Conservation (phyloP, 1,140 invertebrate species). For the Tetramorium parvispinum region DNA sequence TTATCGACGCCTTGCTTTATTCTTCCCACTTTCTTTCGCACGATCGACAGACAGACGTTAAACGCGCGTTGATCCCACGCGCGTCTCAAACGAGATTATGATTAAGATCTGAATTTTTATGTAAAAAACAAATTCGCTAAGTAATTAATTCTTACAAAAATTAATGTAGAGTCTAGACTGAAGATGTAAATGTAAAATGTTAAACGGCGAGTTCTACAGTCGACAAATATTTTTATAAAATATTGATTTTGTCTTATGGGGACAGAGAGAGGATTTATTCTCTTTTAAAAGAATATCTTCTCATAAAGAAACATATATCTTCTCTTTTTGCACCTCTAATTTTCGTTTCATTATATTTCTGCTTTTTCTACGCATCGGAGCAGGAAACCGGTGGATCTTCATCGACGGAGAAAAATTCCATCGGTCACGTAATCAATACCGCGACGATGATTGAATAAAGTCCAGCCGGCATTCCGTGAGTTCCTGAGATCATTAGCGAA, state of each 20-base stretch:
- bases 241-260: not conserved
- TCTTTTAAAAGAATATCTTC: not conserved
- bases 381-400: slow-evolving; percentile 63
- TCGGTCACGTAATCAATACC: slow-evolving; percentile 52
- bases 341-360: not conserved
- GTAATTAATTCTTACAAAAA: not conserved
- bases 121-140: not conserved
- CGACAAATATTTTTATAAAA: not conserved
- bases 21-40: slow-evolving; percentile 21
- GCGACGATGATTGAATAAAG: slow-evolving; percentile 61
- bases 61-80: slow-evolving; percentile 1
- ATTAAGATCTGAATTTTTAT: not conserved
- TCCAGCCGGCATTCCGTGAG: slow-evolving; percentile 57
- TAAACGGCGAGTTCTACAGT: not conserved
- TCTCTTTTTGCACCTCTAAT: not conserved
- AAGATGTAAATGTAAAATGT: not conserved
- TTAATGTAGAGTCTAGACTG: not conserved
- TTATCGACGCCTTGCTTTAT: slow-evolving; percentile 57
- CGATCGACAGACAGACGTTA: not conserved
- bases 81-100: not conserved
- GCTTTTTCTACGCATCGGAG: not conserved
- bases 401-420: slow-evolving; percentile 64
- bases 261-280: not conserved
- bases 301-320: not conserved
- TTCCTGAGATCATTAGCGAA: slow-evolving; percentile 36